Base-by-base conservation (phyloP, 2,888 invertebrate species). In the Standfussiana lucernea region DNA sequence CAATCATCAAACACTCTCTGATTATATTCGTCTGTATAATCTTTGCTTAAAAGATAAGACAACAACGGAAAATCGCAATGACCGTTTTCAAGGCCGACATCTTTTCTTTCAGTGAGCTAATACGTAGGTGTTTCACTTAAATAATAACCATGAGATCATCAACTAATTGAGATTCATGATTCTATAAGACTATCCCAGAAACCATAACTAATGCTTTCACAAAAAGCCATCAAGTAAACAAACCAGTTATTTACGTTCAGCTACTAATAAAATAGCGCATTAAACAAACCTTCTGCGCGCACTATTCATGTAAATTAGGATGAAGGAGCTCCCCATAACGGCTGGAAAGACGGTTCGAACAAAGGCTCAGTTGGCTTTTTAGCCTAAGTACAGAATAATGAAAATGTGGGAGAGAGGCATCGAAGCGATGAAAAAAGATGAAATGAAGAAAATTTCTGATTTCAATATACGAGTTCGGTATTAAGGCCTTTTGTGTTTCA, bases 261-360 rank as follows among this genome's bases (percentile, higher is more conserved):
- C 53, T 89, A 86, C 86, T 88, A 88, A 90, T 91, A 91, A 75
- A 92, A 92, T 90, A 87, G 85, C 81, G 87, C 86, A 89, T 91
- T 89, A 90, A 88, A 85, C 86, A 88, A 90, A 88, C 85, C 77
- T 81, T 74, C 73, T 72, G 79, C 80, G 86, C 88, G 86, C 90
- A 92, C 91, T 93, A 92, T 93, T 95, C 90, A 93, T 93, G 93
- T 92, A 94, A 94, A 95, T 94, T 90, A 93, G 92, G 91, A 90
- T 88, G 88, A 91, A 90, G 91, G 86, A 91, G 90, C 91, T 89
- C 89, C 89, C 87, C 84, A 87, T 90, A 89, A 90, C 82, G 89
- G 90, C 70, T 83, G 79, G 88, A 83, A 90, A 90, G 91, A 92
- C 88, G 89, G 90, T 87, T 88, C 84, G 89, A 90, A 93, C 92